Conservation (phyloP, 1,140 invertebrate species). For the Saccostrea echinata region DNA sequence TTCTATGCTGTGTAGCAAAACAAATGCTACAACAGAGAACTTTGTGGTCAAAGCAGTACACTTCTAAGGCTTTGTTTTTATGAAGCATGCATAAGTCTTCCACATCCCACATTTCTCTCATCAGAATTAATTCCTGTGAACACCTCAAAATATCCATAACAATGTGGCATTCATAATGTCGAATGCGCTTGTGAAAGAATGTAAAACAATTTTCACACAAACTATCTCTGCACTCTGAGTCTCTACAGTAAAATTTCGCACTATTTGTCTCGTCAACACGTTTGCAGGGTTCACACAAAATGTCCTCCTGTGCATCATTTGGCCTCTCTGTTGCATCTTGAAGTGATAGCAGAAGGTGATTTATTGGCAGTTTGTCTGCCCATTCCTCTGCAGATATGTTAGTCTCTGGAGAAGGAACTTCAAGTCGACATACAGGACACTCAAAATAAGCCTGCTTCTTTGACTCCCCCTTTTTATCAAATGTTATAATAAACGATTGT, state of each 20-base stretch:
- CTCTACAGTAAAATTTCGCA: constrained; percentile 23
- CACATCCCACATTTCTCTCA: background rate
- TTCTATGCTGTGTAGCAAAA: constrained; percentile 30
- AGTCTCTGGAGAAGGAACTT: background rate
- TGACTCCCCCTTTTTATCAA: background rate
- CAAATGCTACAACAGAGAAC: constrained; percentile 22
- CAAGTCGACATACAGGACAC: constrained; percentile 43
- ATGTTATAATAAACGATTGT: constrained; percentile 40
- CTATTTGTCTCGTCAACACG: background rate
- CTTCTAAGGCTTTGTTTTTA: background rate
- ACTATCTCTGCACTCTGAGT: background rate
- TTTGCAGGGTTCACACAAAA: background rate
- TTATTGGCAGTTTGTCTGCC: background rate
- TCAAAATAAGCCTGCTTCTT: background rate
- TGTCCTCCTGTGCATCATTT: background rate
- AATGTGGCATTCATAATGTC: background rate
- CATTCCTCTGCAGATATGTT: background rate
- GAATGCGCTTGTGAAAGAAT: background rate
- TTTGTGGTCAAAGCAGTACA: constrained; percentile 1
- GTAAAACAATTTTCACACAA: constrained; percentile 9
- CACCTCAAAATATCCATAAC: background rate
- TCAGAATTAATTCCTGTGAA: background rate
- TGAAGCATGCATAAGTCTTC: background rate
- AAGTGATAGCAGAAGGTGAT: background rate
- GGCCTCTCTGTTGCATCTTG: background rate